Evolutionary conservation across 2,113 vertebrate genomes (phyloP), one percentile per base, ranked within the genome.

Genomic region (Aptenodytes forsteri): DNA sequence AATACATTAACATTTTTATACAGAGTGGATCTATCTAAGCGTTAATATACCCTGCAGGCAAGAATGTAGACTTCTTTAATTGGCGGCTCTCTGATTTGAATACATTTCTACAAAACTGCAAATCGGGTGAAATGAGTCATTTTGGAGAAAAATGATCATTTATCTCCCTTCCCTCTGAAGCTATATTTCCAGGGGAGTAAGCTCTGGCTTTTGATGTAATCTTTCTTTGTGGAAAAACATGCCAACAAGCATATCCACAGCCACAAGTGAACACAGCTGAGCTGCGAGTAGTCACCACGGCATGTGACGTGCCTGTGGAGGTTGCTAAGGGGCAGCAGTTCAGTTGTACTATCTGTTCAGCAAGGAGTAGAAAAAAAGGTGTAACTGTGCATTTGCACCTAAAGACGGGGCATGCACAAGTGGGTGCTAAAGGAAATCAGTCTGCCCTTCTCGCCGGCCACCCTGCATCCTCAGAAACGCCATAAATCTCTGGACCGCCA

Each of bases 291-390:
- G 69, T 42, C 81, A 44, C 36, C 44, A 16, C 0, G 0, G 29
- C 15, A 34, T 1, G 0, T 36, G 66, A 59, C 0, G 0, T 22
- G 36, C 26, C 55, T 1, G 0, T 6, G 10, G 66, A 49, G 30
- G 23, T 25, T 80, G 36, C 54, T 10, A 40, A 47, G 30, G 54
- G 34, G 21, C 55, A 91, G 38, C 72, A 75, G 55, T 38, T 92
- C 71, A 36, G 23, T 9, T 4, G 4, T 13, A 22, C 22, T 72
- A 8, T 42, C 34, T 62, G 46, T 72, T 44, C 52, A 81, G 21
- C n/a, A 46, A n/a, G 25, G 7, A 81, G 36, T 2, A 23, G 54
- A 14, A 58, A 36, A 55, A 14, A 21, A 65, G 3, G 4, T 36
- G 6, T 55, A 47, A 49, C 16, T 38, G 13, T 34, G 27, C 26